Base-by-base conservation (phyloP, 2,888 invertebrate species). In the Zeuzera pyrina region DNA sequence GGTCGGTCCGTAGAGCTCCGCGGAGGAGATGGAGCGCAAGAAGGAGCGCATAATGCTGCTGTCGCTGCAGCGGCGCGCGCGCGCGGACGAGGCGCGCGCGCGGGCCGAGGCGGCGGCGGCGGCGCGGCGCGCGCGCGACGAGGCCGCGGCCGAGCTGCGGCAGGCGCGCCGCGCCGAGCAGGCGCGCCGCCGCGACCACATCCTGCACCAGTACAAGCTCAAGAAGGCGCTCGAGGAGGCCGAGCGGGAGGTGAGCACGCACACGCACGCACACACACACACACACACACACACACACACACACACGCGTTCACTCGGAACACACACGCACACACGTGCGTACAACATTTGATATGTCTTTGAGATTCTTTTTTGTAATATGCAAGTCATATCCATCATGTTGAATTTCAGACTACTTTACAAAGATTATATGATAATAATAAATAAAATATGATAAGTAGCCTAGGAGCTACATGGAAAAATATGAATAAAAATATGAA, bases 141-240 rank as follows among this genome's bases (percentile, higher is more conserved):
- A 91, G 41, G 85, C 88, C 41, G 91, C 91, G 52, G 87, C 87
- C 54, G 90, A 95, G 64, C 87, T 91, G 65, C 87, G 93, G 78
- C 81, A 87, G 46, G 84, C 88, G 52, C 84, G 93, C 60, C 88
- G 91, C 49, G 90, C 93, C 53, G 96, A 97, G 57, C 97, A 97
- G 68, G 91, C 91, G 53, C 88, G 91, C n/a, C 85, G 96, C 37
- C 81, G 97, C 33, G 92, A 95, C 45, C 88, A 88, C 44, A 98
- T 98, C 60, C 87, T 97, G 50, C 95, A 95, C 60, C 94, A 95
- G 70, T 94, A 97, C 79, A 93, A 95, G 74, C 85, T 95, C 49
- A 95, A 97, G 67, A 97, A 97, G 74, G 93, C 94, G 33, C 89
- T 94, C 41, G 95, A 96, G 66, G 95, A 95, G 77, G 94, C 95